phyloP scores from a whole-genome alignment of 1,140 invertebrate species.

The Pomacea maculata region DNA sequence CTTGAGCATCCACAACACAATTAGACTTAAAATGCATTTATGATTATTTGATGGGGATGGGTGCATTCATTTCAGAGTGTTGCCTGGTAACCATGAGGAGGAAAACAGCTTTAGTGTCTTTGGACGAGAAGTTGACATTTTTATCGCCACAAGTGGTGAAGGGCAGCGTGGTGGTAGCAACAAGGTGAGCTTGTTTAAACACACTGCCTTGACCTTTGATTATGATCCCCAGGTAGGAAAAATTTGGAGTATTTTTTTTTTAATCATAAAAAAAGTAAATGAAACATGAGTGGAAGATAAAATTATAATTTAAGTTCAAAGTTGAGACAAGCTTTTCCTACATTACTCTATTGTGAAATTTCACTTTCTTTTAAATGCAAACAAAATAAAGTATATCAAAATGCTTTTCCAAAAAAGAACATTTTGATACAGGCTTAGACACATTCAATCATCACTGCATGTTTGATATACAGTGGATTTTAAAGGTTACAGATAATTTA shows the following conservation, averaged over 20 bases:
- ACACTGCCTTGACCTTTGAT: too few relatives aligned
- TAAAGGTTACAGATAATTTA: background rate
- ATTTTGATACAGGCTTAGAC: background rate
- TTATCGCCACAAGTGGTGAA: conserved; percentile 70
- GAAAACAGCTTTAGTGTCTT: conserved; percentile 75
- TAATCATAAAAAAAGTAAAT: too few relatives aligned
- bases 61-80: conserved; percentile 70
- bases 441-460: conserved; percentile 1
- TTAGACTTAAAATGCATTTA: background rate
- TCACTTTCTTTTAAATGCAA: background rate
- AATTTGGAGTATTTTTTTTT: too few relatives aligned
- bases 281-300: too few relatives aligned
- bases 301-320: background rate
- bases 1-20: background rate
- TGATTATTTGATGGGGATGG: background rate
- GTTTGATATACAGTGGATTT: background rate
- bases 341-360: background rate
- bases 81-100: conserved; percentile 74
- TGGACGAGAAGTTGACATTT: conserved; percentile 76
- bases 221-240: too few relatives aligned
- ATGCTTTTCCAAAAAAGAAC: background rate
- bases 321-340: background rate
- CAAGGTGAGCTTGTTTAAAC: conserved; percentile 42
- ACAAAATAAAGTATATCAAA: too few relatives aligned
- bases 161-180: conserved; percentile 66